These are phyloP conservation scores for Phymanthus crucifer DNA, from an alignment of 92 coral and sea anemone genomes.

Conservation along the genomic window DNA sequence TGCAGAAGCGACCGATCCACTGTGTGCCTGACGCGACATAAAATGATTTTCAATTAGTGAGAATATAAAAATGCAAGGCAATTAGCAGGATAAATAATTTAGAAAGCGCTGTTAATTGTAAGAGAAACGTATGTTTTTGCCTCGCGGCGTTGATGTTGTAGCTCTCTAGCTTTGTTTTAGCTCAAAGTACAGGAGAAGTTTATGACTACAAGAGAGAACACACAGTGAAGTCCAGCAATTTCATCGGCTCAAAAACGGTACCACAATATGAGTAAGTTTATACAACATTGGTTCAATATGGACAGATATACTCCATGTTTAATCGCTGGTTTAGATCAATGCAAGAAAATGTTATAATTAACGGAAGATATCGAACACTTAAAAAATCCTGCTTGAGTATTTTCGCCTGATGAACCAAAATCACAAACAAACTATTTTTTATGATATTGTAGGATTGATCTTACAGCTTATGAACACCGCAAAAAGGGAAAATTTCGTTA, in stretches of 20 bases:
- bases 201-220: not conserved
- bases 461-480: no score
- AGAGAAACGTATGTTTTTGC: conserved; percentile 15
- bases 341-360: no score
- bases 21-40: conserved; percentile 9
- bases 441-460: no score
- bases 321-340: no score
- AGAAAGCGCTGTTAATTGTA: conserved; percentile 27
- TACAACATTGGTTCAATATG: no score
- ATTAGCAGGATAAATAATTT: conserved; percentile 43
- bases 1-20: conserved; percentile 8
- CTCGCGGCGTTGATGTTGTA: conserved; percentile 8
- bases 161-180: conserved; percentile 11
- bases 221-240: not conserved
- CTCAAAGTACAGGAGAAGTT: not conserved
- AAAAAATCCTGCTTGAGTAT: no score
- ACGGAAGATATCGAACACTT: no score
- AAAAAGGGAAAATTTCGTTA: no score
- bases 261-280: no score
- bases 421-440: no score
- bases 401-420: no score
- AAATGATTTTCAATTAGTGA: conserved; percentile 24
- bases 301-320: no score
- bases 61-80: conserved; percentile 28
- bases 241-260: not conserved